phyloP scores from a whole-genome alignment of 1,140 invertebrate genomes.

The Apocrypta bakeri region DNA sequence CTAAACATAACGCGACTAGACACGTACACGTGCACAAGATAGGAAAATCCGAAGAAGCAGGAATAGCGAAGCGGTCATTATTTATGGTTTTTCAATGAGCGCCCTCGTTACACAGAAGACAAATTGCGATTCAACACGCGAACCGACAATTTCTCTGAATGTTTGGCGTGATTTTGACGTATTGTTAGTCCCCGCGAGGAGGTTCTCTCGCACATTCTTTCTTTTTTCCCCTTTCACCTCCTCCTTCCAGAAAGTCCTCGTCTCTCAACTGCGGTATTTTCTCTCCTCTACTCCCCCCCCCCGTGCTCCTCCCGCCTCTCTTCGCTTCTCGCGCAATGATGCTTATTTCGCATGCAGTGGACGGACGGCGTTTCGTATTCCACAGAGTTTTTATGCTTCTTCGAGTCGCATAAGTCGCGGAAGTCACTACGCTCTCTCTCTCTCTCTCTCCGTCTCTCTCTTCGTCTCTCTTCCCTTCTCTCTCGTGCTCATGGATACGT shows the following conservation, averaged over 20 bases:
- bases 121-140: conserved; percentile 49
- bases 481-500: background rate
- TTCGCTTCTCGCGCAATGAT: conserved; percentile 5
- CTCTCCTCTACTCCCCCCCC: no score
- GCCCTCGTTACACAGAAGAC: conserved; percentile 42
- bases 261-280: background rate
- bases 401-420: conserved; percentile 47
- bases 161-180: conserved; percentile 53
- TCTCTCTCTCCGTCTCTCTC: no score
- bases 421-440: conserved; percentile 21
- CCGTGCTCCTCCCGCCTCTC: no score
- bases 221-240: conserved; percentile 4
- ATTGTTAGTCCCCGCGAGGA: conserved; percentile 46
- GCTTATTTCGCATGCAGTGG: conserved; percentile 52
- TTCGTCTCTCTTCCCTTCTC: conserved; percentile 4
- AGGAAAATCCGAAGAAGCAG: background rate
- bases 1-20: no score
- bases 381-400: conserved; percentile 45
- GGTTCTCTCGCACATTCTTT: conserved; percentile 27
- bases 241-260: background rate
- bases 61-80: conserved; percentile 10
- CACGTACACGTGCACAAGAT: background rate
- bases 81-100: conserved; percentile 51
- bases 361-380: conserved; percentile 51
- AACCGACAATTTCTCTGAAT: conserved; percentile 44